These are phyloP conservation scores for Chaenodraco wilsoni DNA, from an alignment of 2,797 vertebrate species.

Conservation along the genomic window DNA sequence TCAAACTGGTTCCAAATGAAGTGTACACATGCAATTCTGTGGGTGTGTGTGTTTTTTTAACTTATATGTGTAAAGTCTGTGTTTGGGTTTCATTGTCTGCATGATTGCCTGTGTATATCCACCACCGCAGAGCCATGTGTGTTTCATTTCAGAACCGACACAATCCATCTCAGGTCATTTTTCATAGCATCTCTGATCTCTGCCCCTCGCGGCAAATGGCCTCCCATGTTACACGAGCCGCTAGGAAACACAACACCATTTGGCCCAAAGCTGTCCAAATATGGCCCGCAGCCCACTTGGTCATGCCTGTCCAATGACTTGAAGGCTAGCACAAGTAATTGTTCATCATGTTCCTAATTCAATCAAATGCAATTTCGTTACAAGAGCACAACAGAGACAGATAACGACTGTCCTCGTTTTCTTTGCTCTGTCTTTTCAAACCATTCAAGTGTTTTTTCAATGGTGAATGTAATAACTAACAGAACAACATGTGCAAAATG, in stretches of 20 bases:
- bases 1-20: conserved; percentile 43
- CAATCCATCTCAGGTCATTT: conserved; percentile 38
- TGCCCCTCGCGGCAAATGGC: conserved; percentile 20
- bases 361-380: conserved; percentile 59
- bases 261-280: conserved; percentile 65
- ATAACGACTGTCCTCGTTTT: conserved; percentile 25
- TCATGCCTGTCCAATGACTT: conserved; percentile 38
- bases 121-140: conserved; percentile 28
- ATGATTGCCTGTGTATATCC: conserved; percentile 19
- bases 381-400: conserved; percentile 32
- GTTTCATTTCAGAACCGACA: conserved; percentile 40
- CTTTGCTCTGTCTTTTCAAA: conserved; percentile 33
- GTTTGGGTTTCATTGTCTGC: conserved; percentile 39
- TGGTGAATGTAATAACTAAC: conserved; percentile 51
- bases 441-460: conserved; percentile 45
- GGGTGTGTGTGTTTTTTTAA: conserved; percentile 26
- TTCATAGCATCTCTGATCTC: conserved; percentile 62
- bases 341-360: conserved; percentile 47
- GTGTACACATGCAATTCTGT: neutral
- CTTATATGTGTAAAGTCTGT: neutral
- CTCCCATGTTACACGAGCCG: conserved; percentile 52
- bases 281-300: conserved; percentile 60
- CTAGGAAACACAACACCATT: conserved; percentile 63
- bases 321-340: conserved; percentile 22
- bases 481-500: conserved; percentile 52